A percentile compares a stretch with the other conserved stretches of the same genome.
Evolutionary conservation across 2,113 vertebrate genomes (phyloP).

Genomic region (Nymphicus hollandicus): DNA sequence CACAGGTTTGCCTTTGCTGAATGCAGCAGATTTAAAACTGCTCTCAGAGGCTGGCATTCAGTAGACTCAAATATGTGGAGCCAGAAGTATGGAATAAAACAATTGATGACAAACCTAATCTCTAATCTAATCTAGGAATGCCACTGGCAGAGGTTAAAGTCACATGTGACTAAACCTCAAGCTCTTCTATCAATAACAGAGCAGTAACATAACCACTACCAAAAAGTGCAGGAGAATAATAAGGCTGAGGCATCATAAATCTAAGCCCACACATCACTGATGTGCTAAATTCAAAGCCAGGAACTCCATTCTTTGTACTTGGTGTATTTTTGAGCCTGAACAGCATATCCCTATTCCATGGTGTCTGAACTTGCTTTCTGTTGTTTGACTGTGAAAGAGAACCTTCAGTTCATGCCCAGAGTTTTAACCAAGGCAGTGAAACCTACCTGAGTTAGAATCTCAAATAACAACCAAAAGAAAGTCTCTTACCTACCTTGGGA

Average conservation of each 20-base stretch:
- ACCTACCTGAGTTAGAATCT: neutral
- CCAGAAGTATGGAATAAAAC: neutral
- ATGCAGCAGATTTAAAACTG: neutral
- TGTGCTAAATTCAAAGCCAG: neutral
- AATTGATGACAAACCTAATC: neutral
- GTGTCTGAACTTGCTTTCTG: neutral
- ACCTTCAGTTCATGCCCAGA: neutral
- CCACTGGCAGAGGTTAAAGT: neutral
- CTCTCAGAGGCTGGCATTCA: neutral
- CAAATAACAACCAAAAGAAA: conserved; percentile 2
- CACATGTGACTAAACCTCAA: neutral
- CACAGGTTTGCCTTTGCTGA: neutral
- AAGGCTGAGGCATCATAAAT: neutral
- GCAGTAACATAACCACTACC: neutral
- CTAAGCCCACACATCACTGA: neutral
- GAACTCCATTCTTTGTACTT: neutral
- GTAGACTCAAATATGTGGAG: neutral
- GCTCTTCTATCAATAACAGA: neutral
- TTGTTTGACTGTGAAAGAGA: neutral
- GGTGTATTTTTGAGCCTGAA: neutral
- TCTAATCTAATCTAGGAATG: neutral
- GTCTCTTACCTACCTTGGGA: neutral
- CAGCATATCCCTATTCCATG: neutral
- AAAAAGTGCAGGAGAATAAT: neutral
- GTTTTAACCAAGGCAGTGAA: conserved; percentile 34